These are phyloP conservation scores for Pseudopleuronectes americanus DNA, from an alignment of 2,797 vertebrate genomes.

Conservation along the genomic window DNA sequence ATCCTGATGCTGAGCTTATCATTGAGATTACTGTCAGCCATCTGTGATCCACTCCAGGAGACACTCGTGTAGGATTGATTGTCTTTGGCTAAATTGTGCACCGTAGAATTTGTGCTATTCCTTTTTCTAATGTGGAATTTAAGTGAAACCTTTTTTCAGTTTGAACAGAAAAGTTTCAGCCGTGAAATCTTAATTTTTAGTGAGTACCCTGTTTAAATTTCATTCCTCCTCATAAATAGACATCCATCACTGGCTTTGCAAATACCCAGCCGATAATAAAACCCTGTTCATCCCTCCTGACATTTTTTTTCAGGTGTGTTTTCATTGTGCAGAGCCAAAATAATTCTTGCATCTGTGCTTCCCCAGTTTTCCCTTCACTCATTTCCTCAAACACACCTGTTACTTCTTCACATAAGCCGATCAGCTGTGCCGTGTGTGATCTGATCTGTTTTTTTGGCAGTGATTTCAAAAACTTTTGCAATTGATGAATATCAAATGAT, in stretches of 20 bases:
- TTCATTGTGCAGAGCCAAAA: not conserved
- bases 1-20: no score
- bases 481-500: constrained; percentile 8
- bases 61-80: no score
- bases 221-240: no score
- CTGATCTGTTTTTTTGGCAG: not conserved
- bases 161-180: not conserved
- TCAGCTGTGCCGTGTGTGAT: not conserved
- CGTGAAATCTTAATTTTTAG: no score
- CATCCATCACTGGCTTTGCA: no score
- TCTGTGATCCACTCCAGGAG: no score
- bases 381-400: not conserved
- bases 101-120: no score
- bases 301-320: not conserved
- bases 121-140: constrained; percentile 6
- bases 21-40: no score
- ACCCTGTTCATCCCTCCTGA: no score
- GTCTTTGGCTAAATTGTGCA: no score
- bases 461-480: not conserved
- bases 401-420: not conserved
- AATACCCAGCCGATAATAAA: no score
- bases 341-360: not conserved
- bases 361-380: not conserved
- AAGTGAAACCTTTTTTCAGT: constrained; percentile 26
- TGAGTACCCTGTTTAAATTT: no score